Base-by-base conservation (phyloP, 2,888 invertebrate species). In the Sinotaia quadrata region DNA sequence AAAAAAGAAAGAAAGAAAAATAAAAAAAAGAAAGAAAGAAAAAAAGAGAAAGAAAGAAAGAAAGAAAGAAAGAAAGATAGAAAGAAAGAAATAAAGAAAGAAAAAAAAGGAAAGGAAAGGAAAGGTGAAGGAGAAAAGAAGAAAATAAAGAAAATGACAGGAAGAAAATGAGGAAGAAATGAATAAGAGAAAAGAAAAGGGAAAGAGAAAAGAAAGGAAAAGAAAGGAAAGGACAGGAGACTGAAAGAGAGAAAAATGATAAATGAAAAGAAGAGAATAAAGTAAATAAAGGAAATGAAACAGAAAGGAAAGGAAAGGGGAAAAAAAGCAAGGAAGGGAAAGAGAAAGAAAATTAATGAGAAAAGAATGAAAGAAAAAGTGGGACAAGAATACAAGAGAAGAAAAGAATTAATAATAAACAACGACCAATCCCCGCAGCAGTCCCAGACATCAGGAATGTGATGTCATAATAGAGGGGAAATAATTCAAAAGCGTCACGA, bases 41-140 rank as follows among this genome's bases (percentile, higher is more conserved):
- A 24, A 49, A 24, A 49, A 24, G 24, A 24, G 18, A 24, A 49
- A 24, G 24, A 24, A 49, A 24, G 49, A 18, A 24, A 18, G 49
- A 49, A 24, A 49, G 49, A 49, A 24, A 49, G 49, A 49, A 24
- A 49, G 49, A 49, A 24, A 49, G 49, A 49, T n/a, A 49, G 49
- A 49, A 24, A 49, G 49, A 49, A 24, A 49, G 49, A 49, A 24
- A 49, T n/a, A 49, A 24, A 49, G 49, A 49, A 24, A 49, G 49
- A 49, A 24, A 49, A 24, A 49, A 24, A 49, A 24, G 24, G 18
- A 49, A 24, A 49, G 15, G 18, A 49, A 15, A 49, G 49, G 24
- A 24, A 49, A 24, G 24, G 49, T 21, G 49, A 49, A 24, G 24
- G 49, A 49, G 49, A 49, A 49, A 4, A 49, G 49, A 49, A 49